Conservation (phyloP, 2,888 invertebrate species). For the Polia nebulosa region DNA sequence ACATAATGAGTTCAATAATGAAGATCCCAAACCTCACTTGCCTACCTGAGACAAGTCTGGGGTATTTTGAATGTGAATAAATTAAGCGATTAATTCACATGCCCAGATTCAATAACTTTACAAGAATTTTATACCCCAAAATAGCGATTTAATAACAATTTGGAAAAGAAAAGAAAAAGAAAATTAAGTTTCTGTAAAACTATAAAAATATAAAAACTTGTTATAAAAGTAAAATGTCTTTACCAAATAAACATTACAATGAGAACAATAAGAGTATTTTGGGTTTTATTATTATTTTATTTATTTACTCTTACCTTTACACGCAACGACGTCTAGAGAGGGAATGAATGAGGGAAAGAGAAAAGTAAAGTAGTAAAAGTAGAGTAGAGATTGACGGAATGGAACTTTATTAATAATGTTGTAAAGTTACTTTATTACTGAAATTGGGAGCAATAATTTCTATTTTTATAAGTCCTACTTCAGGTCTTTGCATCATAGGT, state of each 20-base stretch:
- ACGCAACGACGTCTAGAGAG: conserved; percentile 62
- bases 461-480: not conserved
- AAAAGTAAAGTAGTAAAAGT: conserved; percentile 16
- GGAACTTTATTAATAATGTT: conserved; percentile 3
- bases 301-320: conserved; percentile 65
- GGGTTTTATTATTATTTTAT: conserved; percentile 7
- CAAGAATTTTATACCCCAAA: not conserved
- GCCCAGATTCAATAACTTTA: not conserved
- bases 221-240: conserved; percentile 15
- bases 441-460: not conserved
- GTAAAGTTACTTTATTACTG: conserved; percentile 17
- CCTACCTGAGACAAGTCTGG: conserved; percentile 8
- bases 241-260: conserved; percentile 1
- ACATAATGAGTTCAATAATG: not conserved
- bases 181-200: conserved; percentile 45
- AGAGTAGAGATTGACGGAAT: not conserved
- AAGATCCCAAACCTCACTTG: conserved; percentile 16
- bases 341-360: conserved; percentile 40
- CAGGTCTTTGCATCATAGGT: not conserved
- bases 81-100: not conserved
- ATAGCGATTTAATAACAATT: not conserved
- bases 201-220: conserved; percentile 19
- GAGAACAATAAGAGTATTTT: not conserved
- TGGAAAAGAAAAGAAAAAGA: conserved; percentile 11
- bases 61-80: conserved; percentile 1